Percentiles rank a stretch among this genome's conserved stretches.
Conservation (phyloP, 2,797 vertebrate species). For the Ibycter americanus region DNA sequence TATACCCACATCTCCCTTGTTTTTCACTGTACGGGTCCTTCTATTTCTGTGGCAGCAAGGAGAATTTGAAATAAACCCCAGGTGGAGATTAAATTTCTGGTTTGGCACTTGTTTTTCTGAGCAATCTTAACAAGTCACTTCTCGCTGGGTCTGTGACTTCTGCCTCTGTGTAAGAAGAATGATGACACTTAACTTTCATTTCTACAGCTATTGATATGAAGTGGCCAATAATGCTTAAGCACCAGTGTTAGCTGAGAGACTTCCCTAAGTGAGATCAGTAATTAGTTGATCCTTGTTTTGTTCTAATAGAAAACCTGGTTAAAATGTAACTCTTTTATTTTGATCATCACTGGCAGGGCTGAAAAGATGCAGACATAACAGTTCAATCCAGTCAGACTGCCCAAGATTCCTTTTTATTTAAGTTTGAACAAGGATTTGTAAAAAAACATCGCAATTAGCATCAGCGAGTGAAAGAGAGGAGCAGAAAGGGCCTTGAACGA, state of each 20-base stretch:
- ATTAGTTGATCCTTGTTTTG: neutral
- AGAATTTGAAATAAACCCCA: neutral
- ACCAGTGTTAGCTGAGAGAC: neutral
- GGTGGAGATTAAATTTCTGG: neutral
- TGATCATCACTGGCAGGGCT: neutral
- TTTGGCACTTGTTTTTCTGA: neutral
- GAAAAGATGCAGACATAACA: neutral
- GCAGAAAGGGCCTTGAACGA: neutral
- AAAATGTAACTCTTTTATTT: neutral
- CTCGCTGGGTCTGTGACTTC: neutral
- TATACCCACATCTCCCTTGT: fast-evolving
- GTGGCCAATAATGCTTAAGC: neutral
- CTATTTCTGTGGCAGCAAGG: neutral
- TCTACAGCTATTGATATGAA: neutral
- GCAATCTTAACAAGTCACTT: neutral
- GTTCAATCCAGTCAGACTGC: neutral
- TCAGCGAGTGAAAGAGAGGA: neutral
- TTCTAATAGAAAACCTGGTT: neutral
- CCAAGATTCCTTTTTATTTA: neutral
- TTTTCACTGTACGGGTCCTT: neutral
- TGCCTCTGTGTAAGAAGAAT: neutral
- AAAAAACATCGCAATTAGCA: neutral
- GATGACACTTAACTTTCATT: neutral
- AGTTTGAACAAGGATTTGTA: neutral
- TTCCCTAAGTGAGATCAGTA: neutral